Conservation (phyloP, 1,140 invertebrate species). For the Drosophila dunni region DNA sequence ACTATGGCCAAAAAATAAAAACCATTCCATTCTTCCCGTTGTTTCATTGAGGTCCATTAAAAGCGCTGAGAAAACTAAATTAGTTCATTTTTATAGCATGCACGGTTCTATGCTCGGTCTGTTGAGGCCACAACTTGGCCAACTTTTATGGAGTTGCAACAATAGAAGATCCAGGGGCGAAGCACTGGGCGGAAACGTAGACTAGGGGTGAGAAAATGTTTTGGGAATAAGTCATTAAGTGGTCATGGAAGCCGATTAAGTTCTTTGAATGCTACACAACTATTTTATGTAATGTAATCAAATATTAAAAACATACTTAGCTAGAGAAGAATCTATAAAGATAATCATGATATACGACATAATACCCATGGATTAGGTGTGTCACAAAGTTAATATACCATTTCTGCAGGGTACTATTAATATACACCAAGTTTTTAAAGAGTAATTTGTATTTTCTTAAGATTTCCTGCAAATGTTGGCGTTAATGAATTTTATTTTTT, state of each 20-base stretch:
- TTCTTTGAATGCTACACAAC: conserved; percentile 2
- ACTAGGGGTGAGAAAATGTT: conserved; percentile 4
- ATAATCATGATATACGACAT: background rate
- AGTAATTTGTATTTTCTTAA: conserved; percentile 10
- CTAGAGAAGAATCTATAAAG: background rate
- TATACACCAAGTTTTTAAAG: background rate
- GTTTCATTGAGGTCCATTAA: conserved; percentile 47
- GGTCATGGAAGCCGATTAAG: conserved; percentile 9
- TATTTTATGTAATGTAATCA: conserved; percentile 7
- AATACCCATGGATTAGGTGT: background rate
- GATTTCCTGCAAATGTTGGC: background rate
- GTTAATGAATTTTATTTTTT: conserved; percentile 13
- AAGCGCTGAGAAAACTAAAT: conserved; percentile 64
- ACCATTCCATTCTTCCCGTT: conserved; percentile 2
- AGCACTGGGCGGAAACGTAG: background rate
- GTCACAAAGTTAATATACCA: background rate
- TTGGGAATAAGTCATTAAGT: conserved; percentile 30
- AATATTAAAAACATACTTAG: background rate
- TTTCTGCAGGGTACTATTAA: background rate
- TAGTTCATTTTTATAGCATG: conserved; percentile 68
- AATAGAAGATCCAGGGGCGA: conserved; percentile 43
- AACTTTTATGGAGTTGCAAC: conserved; percentile 72
- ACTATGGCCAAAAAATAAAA: background rate
- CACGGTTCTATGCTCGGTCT: conserved; percentile 23
- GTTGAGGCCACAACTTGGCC: conserved; percentile 53